Evolutionary conservation across 2,797 vertebrate genomes (phyloP).

Genomic region (Aphelocoma californica): DNA sequence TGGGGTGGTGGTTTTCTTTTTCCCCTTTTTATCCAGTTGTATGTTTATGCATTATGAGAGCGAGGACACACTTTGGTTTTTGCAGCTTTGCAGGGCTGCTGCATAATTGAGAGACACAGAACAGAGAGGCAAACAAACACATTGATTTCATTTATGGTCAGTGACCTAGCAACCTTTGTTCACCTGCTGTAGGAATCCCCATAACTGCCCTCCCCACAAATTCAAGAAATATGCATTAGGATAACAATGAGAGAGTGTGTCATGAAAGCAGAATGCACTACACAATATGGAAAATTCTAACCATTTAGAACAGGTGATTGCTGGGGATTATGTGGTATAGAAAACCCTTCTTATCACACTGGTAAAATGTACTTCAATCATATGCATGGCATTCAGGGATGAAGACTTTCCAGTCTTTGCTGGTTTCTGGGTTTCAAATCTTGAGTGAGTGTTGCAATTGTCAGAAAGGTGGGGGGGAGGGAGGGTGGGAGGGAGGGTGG

Average conservation of each 20-base stretch:
- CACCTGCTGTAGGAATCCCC: neutral
- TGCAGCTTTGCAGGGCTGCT: neutral
- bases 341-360: neutral
- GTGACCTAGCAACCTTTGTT: neutral
- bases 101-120: neutral
- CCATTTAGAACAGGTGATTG: neutral
- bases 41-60: neutral
- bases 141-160: neutral
- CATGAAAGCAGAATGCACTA: neutral
- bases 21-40: neutral
- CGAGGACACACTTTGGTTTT: neutral
- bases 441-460: neutral
- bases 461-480: rapidly evolving
- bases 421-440: neutral
- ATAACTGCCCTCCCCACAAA: neutral
- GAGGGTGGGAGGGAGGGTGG: rapidly evolving
- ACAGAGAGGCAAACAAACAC: neutral
- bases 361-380: neutral
- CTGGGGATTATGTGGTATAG: neutral
- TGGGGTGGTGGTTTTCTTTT: neutral
- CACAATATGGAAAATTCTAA: neutral
- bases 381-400: neutral
- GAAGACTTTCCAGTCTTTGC: neutral
- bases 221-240: neutral
- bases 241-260: neutral